Conservation (phyloP, 2,113 vertebrate genomes). For the Cyrtonyx montezumae region DNA sequence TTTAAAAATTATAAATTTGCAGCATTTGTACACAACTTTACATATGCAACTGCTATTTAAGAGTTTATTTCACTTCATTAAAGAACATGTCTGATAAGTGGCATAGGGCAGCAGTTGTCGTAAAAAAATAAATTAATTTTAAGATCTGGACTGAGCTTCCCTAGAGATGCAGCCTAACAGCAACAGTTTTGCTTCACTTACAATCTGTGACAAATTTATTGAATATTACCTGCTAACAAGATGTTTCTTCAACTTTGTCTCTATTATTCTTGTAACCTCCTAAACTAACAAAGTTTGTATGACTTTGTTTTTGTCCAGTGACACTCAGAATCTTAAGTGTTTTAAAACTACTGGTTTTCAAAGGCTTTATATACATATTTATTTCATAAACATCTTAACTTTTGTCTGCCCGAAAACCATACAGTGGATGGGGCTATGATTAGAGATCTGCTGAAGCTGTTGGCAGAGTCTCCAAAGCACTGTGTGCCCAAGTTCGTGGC, state of each 20-base stretch:
- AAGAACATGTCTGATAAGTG: background rate
- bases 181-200: background rate
- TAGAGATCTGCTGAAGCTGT: background rate
- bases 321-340: background rate
- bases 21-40: background rate
- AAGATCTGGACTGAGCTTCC: background rate
- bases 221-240: background rate
- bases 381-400: background rate
- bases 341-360: background rate
- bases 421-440: background rate
- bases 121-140: background rate
- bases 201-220: background rate
- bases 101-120: background rate
- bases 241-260: background rate
- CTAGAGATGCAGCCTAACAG: background rate
- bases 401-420: background rate
- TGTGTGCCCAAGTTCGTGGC: accelerated
- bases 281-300: background rate
- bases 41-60: background rate
- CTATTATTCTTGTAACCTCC: background rate
- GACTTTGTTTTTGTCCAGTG: background rate
- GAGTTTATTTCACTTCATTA: background rate
- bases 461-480: accelerated
- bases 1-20: background rate
- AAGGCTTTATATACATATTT: background rate